These are phyloP conservation scores for Coilia nasus DNA, from an alignment of 2,797 vertebrate genomes.

Conservation along the genomic window DNA sequence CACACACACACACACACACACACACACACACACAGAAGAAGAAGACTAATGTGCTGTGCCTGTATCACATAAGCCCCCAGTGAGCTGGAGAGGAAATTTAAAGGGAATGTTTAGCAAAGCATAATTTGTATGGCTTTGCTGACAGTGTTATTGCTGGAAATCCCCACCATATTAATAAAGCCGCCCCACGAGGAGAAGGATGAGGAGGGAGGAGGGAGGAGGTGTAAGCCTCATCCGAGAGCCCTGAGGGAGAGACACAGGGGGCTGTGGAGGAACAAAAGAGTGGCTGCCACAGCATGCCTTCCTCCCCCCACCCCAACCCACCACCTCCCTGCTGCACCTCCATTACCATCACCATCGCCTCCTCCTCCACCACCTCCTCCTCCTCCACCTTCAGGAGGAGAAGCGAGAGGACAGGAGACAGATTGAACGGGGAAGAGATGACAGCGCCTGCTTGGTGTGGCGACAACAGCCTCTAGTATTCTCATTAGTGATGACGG, in stretches of 20 bases:
- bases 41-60: not conserved
- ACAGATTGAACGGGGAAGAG: not conserved
- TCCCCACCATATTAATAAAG: not conserved
- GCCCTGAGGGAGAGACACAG: not conserved
- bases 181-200: not conserved
- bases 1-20: not conserved
- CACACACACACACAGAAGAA: not conserved
- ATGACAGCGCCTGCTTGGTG: constrained; percentile 3
- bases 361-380: not conserved
- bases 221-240: not conserved
- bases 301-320: not conserved
- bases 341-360: not conserved
- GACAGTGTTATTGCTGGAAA: constrained; percentile 3
- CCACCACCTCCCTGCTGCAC: not conserved
- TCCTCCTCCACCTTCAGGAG: not conserved
- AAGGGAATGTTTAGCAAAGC: constrained; percentile 2
- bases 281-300: not conserved
- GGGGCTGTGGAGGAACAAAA: constrained; percentile 5
- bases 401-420: not conserved
- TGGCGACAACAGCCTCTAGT: not conserved
- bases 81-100: not conserved
- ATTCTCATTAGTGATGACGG: constrained; percentile 3
- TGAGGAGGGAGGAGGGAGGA: no score
- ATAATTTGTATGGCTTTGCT: constrained; percentile 6
- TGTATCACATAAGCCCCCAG: not conserved